Percentiles rank a stretch among this genome's conserved stretches.
phyloP scores from a whole-genome alignment of 2,113 vertebrate species.

The Camelus bactrianus region DNA sequence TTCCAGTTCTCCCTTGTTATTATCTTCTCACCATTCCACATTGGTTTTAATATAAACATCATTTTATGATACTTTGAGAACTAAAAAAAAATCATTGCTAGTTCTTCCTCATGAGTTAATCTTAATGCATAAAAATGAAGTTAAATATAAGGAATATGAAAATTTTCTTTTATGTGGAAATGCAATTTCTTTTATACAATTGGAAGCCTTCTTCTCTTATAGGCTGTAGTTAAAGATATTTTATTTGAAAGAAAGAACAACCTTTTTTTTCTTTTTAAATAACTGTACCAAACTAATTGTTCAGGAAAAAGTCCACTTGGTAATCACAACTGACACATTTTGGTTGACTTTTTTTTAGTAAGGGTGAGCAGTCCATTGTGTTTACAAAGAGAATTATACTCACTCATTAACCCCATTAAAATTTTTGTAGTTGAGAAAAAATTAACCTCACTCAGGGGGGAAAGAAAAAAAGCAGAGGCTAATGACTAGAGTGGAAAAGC shows the following conservation, averaged over 20 bases:
- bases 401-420: constrained; percentile 34
- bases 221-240: background rate
- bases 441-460: constrained; percentile 5
- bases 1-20: background rate
- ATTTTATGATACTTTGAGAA: background rate
- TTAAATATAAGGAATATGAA: background rate
- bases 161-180: constrained; percentile 12
- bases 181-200: constrained; percentile 13
- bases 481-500: constrained; percentile 25
- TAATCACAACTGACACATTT: constrained; percentile 44
- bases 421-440: constrained; percentile 10
- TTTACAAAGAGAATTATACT: background rate
- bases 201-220: background rate
- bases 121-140: background rate
- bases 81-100: background rate
- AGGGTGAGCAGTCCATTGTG: background rate
- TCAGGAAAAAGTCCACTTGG: background rate
- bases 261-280: background rate
- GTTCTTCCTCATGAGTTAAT: background rate
- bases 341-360: constrained; percentile 14
- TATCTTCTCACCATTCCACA: background rate
- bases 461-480: background rate
- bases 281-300: background rate
- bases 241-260: background rate
- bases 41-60: background rate